Conservation (phyloP, 2,113 vertebrate genomes). For the Chroicocephalus ridibundus region DNA sequence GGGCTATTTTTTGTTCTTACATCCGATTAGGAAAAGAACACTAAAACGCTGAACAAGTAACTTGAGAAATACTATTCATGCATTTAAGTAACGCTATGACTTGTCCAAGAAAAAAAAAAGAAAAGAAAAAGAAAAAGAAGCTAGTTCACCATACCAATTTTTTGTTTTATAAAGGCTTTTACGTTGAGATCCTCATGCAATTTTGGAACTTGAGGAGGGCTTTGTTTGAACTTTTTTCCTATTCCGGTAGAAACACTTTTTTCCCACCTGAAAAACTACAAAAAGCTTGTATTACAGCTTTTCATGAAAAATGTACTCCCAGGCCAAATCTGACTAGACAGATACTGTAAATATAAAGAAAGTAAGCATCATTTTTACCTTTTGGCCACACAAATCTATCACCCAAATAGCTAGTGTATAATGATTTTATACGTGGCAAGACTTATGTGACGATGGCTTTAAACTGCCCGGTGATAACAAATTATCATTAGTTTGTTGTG, state of each 20-base stretch:
- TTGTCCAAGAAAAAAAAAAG: background rate
- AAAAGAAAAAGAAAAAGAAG: background rate
- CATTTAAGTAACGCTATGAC: slow-evolving; percentile 12
- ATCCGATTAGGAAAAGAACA: slow-evolving; percentile 17
- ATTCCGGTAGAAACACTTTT: background rate
- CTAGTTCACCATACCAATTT: background rate
- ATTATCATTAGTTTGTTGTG: background rate
- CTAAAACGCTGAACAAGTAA: slow-evolving; percentile 8
- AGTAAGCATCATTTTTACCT: background rate
- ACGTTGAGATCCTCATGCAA: background rate
- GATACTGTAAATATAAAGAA: background rate
- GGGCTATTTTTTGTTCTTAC: background rate
- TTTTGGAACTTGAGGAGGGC: background rate
- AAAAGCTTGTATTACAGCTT: background rate
- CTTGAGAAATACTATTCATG: slow-evolving; percentile 37
- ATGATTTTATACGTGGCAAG: background rate
- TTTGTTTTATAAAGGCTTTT: background rate
- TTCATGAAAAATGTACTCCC: background rate
- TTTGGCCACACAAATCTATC: background rate
- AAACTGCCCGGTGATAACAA: background rate
- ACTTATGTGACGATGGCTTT: background rate
- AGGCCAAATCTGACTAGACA: background rate
- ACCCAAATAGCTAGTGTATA: background rate
- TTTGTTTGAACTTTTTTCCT: background rate
- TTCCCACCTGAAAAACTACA: background rate